Evolutionary conservation across 2,797 vertebrate species (phyloP), one percentile per base, ranked within the genome.

Genomic region (Gymnothorax javanicus): DNA sequence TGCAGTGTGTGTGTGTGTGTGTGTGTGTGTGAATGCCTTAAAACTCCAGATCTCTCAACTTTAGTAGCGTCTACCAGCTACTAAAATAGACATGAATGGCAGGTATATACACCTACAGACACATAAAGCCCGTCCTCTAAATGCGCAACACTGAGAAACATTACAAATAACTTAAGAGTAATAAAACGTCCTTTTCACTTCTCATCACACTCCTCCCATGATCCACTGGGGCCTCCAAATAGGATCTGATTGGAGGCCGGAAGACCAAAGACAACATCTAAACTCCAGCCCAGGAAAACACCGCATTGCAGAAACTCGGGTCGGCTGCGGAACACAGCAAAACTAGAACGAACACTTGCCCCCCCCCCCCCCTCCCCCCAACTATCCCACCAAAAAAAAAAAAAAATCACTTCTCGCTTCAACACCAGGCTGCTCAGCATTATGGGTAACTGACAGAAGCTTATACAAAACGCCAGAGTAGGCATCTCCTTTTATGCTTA

Each of bases 391-490:
- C 83, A 77, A 23, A 88, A 83, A 87, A 87, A 82, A 77, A 89
- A 90, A 90, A 59, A 87, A 57, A 82, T 9, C 9, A 6, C 58
- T 54, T 52, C 71, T 50, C 59, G 56, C 84, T 52, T 58, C 82
- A 93, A 88, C 86, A 85, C 89, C 91, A 92, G 84, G 87, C 90
- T 87, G 91, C 58, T 88, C 91, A 90, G 88, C 90, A 92, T 90
- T 87, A 90, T 88, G 91, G 87, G 89, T 82, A 89, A 94, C 90
- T 89, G 86, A 93, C 88, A 90, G 87, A 93, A 94, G 93, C 92
- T 88, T 93, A 92, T 94, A 95, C 94, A 94, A 93, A 93, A 87
- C 87, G 92, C 92, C 88, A 92, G 92, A 89, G 71, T 79, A 79
- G 93, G 91, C 57, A 91, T 93, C 88, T 43, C 33, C 33, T 43